Base-by-base conservation (phyloP, 1,140 invertebrate genomes). In the Thalassaphorura encarpata region DNA sequence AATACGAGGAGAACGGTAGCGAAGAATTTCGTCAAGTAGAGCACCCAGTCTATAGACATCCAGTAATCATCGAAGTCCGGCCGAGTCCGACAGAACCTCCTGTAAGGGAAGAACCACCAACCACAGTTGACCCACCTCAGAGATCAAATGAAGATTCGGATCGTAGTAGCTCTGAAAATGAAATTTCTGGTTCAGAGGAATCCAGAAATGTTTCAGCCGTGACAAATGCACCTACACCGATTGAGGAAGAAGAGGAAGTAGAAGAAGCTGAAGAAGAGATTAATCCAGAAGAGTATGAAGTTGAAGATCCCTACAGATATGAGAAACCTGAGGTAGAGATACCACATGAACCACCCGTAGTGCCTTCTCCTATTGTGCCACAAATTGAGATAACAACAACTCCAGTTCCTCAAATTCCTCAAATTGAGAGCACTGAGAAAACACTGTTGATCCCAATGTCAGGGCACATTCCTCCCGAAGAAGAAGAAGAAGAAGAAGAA, bases 221-320 rank as follows among this genome's bases (percentile, higher is more conserved):
- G 15, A 48, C 46, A 8, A 15, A 13, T 6, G 46, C 13, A 16
- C 46, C 46, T 8, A 48, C 19, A 23, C 51, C n/a, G 26, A 64
- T 64, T 29, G 36, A 61, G 28, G 62, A 64, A 8, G 51, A 28
- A n/a, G 58, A 56, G 11, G 16, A 52, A 16, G 54, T 29, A 13
- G 27, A 43, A 26, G 24, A 23, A 3, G 31, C 16, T 1, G 36
- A 47, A 8, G 19, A 39, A 18, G 53, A 54, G 28, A 26, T 5
- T 16, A 19, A 11, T 16, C 21, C 36, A 39, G 58, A 60, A 52
- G 49, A 51, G 39, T 40, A 62, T 36, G 60, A 57, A 54, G 28
- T 43, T 3, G 57, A 48, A 60, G 53, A 60, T 27, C 36, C 16
- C 29, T 2, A 63, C 1, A 21, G 11, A 36, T n/a, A 36, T 36